A percentile compares a stretch with the other conserved stretches of the same genome.
Evolutionary conservation across 2,888 invertebrate genomes (phyloP).

Genomic region (Ceramica pisi): DNA sequence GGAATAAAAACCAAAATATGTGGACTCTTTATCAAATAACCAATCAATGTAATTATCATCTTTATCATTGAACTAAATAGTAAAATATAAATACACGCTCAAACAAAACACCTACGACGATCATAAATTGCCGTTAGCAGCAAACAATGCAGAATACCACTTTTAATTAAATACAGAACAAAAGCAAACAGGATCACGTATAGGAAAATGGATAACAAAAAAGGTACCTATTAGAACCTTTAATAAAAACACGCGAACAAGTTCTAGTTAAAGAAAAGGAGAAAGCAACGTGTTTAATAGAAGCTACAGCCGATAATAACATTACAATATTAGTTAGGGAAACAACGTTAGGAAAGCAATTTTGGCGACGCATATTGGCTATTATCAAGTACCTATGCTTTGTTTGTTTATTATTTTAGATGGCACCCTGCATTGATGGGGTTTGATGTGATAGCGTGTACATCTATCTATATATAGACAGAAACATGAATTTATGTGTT

Average conservation of each 20-base stretch:
- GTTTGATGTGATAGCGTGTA: conserved; percentile 8
- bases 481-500: background rate
- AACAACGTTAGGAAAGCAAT: conserved; percentile 89
- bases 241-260: conserved; percentile 62
- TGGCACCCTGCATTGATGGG: conserved; percentile 34
- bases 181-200: conserved; percentile 53
- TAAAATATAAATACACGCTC: conserved; percentile 25
- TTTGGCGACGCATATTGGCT: conserved; percentile 90
- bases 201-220: conserved; percentile 58
- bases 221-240: conserved; percentile 63
- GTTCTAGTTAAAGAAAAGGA: conserved; percentile 67
- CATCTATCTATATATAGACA: background rate
- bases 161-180: conserved; percentile 66
- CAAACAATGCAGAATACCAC: conserved; percentile 39
- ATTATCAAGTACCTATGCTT: conserved; percentile 81
- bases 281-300: conserved; percentile 71
- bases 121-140: conserved; percentile 47
- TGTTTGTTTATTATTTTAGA: conserved; percentile 68
- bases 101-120: conserved; percentile 33
- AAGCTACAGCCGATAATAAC: conserved; percentile 82
- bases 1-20: background rate
- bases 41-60: background rate
- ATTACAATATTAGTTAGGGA: conserved; percentile 87
- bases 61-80: background rate
- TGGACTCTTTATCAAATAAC: background rate